Conservation (phyloP, 2,888 invertebrate species). For the Crepidodera aurea region DNA sequence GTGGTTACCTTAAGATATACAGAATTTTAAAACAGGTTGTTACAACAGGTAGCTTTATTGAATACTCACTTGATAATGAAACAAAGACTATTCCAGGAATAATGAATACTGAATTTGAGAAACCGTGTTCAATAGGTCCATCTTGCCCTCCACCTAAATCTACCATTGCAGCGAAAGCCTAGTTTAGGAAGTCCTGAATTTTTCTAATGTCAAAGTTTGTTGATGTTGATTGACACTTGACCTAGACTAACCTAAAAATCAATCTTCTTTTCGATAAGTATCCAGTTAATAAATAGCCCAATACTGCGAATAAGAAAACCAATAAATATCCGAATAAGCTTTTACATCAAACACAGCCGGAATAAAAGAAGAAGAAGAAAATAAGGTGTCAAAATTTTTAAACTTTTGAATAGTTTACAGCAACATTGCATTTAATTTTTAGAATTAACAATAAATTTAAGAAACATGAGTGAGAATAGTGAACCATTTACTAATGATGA, state of each 20-base stretch:
- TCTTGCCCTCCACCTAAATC: slow-evolving; percentile 82
- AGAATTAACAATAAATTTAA: background rate
- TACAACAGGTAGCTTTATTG: background rate
- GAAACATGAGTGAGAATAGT: slow-evolving; percentile 15
- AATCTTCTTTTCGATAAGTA: no score
- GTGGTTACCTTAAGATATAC: no score
- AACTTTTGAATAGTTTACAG: no score
- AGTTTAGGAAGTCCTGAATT: background rate
- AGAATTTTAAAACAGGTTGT: background rate
- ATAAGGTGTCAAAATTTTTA: background rate
- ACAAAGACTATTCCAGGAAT: slow-evolving; percentile 83
- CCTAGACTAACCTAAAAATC: background rate
- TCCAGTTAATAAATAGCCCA: no score
- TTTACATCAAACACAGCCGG: no score
- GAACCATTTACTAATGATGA: background rate
- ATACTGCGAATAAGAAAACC: no score
- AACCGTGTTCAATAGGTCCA: slow-evolving; percentile 84
- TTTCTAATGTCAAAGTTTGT: no score
- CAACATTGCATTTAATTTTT: background rate
- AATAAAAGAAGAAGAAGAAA: background rate
- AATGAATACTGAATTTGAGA: slow-evolving; percentile 87
- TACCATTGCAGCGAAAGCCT: slow-evolving; percentile 69
- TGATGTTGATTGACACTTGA: background rate
- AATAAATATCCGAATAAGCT: no score
- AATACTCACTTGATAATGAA: slow-evolving; percentile 76